Percentiles rank a stretch among this genome's conserved stretches.
phyloP scores from a whole-genome alignment of 2,888 invertebrate species.

The Podotricha telesiphe region DNA sequence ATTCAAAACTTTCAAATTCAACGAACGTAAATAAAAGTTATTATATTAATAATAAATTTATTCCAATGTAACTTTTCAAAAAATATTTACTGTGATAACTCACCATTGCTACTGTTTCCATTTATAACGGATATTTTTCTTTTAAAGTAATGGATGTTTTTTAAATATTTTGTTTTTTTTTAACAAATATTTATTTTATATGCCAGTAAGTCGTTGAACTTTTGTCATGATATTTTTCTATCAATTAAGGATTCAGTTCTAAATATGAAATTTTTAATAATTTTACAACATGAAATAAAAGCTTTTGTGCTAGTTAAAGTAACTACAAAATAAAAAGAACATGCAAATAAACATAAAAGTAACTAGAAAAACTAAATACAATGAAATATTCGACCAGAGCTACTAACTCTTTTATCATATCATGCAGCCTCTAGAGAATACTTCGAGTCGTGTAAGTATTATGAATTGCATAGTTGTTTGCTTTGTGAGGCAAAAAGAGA shows the following conservation, averaged over 20 bases:
- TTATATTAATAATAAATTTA: no score
- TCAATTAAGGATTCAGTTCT: no score
- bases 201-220: no score
- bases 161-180: neutral
- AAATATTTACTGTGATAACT: neutral
- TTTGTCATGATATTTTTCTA: no score
- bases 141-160: neutral
- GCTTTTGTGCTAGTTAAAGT: neutral
- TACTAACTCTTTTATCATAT: conserved; percentile 21
- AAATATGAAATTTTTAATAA: no score
- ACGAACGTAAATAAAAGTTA: no score
- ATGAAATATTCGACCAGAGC: conserved; percentile 3
- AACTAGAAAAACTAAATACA: neutral
- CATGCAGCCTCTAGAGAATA: conserved; percentile 23
- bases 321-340: neutral
- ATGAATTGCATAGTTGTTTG: conserved; percentile 23
- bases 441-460: conserved; percentile 15
- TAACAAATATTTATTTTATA: no score
- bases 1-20: no score
- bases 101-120: neutral
- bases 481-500: conserved; percentile 16
- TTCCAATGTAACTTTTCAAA: no score
- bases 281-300: neutral
- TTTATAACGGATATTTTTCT: neutral
- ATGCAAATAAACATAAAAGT: neutral